Conservation (phyloP, 1,140 invertebrate species). For the Drosophila novamexicana region DNA sequence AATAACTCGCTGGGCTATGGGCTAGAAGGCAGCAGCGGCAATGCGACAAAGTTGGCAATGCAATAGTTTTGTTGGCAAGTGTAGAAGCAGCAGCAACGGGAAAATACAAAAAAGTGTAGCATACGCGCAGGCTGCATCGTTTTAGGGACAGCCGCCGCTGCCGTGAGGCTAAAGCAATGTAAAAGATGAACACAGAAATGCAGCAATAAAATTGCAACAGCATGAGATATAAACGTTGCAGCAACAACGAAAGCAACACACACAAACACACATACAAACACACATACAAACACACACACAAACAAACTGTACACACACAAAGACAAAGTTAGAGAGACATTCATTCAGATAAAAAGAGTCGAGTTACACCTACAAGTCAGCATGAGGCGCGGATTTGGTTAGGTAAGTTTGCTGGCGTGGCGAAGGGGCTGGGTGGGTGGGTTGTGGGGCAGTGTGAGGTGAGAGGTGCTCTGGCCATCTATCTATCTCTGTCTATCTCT, state of each 20-base stretch:
- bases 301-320: not conserved
- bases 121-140: conserved; percentile 59
- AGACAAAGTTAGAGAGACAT: conserved; percentile 39
- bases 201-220: conserved; percentile 39
- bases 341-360: conserved; percentile 78
- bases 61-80: conserved; percentile 57
- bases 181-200: conserved; percentile 61
- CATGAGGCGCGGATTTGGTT: not conserved
- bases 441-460: conserved; percentile 4
- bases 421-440: not conserved
- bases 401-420: not conserved
- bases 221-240: conserved; percentile 37
- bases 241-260: conserved; percentile 44
- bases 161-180: conserved; percentile 32
- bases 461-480: conserved; percentile 3
- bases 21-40: conserved; percentile 16
- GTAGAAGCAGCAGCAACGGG: not conserved
- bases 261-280: conserved; percentile 31
- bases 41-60: conserved; percentile 34
- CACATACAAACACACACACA: no score
- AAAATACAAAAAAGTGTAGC: conserved; percentile 55
- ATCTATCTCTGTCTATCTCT: conserved; percentile 25
- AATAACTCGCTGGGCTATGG: conserved; percentile 47
- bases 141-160: conserved; percentile 29
- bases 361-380: conserved; percentile 53